Conservation (phyloP, 2,797 vertebrate species). For the Siniperca scherzeri region DNA sequence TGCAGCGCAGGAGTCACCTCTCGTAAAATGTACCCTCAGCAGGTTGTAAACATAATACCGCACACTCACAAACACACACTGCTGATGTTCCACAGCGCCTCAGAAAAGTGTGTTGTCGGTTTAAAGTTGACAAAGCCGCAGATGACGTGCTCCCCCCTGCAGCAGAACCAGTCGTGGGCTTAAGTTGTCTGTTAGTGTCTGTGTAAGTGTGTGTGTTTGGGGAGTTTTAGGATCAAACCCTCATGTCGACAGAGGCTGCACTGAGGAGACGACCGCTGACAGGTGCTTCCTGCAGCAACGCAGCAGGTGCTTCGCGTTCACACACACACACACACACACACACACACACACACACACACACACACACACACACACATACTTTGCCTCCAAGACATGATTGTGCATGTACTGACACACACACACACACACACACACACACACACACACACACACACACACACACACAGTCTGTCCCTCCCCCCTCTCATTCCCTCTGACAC, state of each 20-base stretch:
- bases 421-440: constrained; percentile 43
- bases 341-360: constrained; percentile 43
- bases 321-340: constrained; percentile 36
- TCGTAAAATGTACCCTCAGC: constrained; percentile 78
- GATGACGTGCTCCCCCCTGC: constrained; percentile 18
- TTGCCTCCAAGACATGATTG: constrained; percentile 40
- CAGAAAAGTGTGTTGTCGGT: constrained; percentile 38
- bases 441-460: constrained; percentile 45
- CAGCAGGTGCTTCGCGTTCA: constrained; percentile 78
- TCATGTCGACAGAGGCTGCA: constrained; percentile 79
- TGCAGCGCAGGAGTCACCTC: constrained; percentile 64
- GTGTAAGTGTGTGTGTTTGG: constrained; percentile 80
- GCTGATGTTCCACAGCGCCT: background rate
- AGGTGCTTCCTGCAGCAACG: constrained; percentile 83
- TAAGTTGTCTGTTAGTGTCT: constrained; percentile 82
- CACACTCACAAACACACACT: constrained; percentile 54
- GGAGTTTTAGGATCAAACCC: constrained; percentile 81
- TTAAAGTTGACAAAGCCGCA: constrained; percentile 49
- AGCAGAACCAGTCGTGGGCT: constrained; percentile 55
- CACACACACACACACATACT: constrained; percentile 37
- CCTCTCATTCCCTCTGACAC: constrained; percentile 18
- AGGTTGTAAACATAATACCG: constrained; percentile 79
- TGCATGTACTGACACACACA: constrained; percentile 36
- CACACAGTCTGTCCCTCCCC: constrained; percentile 2
- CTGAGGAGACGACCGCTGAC: constrained; percentile 77